Conservation (phyloP, 2,113 vertebrate species). For the Octodon degus region DNA sequence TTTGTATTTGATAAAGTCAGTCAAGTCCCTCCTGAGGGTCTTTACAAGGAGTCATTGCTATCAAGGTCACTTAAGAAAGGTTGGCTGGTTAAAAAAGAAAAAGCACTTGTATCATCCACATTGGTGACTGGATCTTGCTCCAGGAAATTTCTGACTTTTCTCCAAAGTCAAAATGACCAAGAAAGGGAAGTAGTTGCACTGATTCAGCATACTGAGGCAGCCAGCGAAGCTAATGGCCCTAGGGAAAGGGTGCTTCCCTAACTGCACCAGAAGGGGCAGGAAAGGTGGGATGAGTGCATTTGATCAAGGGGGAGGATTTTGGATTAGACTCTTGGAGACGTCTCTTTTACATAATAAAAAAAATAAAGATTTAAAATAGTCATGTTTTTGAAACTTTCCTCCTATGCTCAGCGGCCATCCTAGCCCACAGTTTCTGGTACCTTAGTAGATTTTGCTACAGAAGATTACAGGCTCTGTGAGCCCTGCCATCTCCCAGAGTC, state of each 20-base stretch:
- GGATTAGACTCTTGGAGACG: neutral
- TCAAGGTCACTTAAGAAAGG: neutral
- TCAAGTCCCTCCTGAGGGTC: neutral
- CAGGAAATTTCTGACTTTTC: neutral
- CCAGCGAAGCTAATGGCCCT: neutral
- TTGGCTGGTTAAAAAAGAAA: neutral
- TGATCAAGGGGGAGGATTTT: neutral
- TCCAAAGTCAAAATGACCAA: neutral
- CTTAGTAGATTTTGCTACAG: neutral
- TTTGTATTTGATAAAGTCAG: too few relatives aligned
- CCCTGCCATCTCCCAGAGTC: neutral
- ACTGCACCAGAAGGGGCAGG: neutral
- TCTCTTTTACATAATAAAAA: neutral
- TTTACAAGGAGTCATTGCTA: neutral
- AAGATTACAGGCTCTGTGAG: fast-evolving
- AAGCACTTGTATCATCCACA: too few relatives aligned
- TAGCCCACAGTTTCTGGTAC: neutral
- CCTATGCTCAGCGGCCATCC: neutral
- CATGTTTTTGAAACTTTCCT: neutral
- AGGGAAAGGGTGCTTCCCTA: neutral
- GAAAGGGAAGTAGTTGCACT: neutral
- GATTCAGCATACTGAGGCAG: neutral
- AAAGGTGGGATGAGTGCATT: neutral
- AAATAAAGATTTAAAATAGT: neutral
- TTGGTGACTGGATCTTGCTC: neutral